phyloP scores from a whole-genome alignment of 2,113 vertebrate species.

The Nettapus auritus region DNA sequence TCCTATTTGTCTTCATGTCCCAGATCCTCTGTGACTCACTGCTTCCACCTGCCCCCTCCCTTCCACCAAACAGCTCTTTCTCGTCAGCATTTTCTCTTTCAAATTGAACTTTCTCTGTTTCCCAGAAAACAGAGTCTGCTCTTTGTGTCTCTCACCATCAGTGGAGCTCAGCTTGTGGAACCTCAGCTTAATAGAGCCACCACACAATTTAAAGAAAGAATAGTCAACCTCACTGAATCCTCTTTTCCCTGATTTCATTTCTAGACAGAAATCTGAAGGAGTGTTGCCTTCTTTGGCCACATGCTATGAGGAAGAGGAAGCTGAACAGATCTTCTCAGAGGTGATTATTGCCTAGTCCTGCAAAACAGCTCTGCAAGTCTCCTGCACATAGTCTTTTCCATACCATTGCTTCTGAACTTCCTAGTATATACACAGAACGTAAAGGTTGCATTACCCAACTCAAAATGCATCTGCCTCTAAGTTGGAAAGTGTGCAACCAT shows the following conservation, averaged over 20 bases:
- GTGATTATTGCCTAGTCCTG: not conserved
- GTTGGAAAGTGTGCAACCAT: not conserved
- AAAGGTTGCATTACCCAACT: not conserved
- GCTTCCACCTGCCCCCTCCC: not conserved
- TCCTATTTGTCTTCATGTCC: not conserved
- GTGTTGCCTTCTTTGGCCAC: not conserved
- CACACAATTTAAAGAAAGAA: not conserved
- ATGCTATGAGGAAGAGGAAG: not conserved
- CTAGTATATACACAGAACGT: accelerated
- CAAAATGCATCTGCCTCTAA: not conserved
- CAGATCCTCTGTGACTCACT: not conserved
- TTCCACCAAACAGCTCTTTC: not conserved
- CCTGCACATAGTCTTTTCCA: not conserved
- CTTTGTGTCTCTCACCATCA: not conserved
- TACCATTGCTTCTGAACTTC: not conserved
- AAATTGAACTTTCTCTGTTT: not conserved
- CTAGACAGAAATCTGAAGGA: not conserved
- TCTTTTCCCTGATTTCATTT: not conserved
- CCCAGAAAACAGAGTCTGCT: not conserved
- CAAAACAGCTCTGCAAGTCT: not conserved
- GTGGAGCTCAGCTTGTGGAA: not conserved
- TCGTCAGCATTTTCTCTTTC: not conserved
- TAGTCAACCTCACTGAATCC: not conserved
- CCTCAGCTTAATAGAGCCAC: accelerated
- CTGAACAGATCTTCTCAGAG: not conserved